Evolutionary conservation across 2,113 vertebrate genomes (phyloP), one percentile per base, ranked within the genome.

Genomic region (Paracanthobrama guichenoti): DNA sequence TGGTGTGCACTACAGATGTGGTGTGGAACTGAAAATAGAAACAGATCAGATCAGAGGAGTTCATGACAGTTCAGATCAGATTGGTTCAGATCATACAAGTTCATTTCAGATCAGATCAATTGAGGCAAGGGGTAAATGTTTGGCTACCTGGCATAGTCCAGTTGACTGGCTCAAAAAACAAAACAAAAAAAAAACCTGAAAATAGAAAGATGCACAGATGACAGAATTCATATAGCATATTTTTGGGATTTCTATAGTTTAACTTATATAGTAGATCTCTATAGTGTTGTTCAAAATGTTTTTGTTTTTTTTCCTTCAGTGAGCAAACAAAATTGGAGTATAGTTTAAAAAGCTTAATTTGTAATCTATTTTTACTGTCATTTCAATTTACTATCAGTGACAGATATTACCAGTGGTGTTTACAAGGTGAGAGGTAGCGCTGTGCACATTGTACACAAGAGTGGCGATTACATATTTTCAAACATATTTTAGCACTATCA

Each of bases 381-480:
- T 57, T 78, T 78, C 35, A 78, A 78, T 7, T 55, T 22, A 78
- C 55, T 60, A 60, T 78, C 31, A 60, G 31, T 20, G 20, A 60
- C 1, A 14, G 18, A 14, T 59, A 24, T 42, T 39, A 59, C 28
- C 22, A 78, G 1, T 24, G 22, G 35, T 39, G 28, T 78, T n/a
- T 71, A 74, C 14, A 55, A n/a, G 16, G 74, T 22, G 14, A 18
- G 18, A 31, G 2, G 22, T 11, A 6, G 74, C 22, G 18, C 12
- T 55, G 18, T 20, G 50, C 31, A 42, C 50, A 55, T 14, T 73
- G 31, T 39, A 20, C 14, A 35, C 66, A 67, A 20, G 0, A 18
- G 14, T 35, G 31, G 13, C 28, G 8, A 31, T 42, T 4, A 48
- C 16, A 74, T 26, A 3, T 50, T 24, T 69, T 69, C 31, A 39